Conservation (phyloP, 2,888 invertebrate species). For the Biston betularia region DNA sequence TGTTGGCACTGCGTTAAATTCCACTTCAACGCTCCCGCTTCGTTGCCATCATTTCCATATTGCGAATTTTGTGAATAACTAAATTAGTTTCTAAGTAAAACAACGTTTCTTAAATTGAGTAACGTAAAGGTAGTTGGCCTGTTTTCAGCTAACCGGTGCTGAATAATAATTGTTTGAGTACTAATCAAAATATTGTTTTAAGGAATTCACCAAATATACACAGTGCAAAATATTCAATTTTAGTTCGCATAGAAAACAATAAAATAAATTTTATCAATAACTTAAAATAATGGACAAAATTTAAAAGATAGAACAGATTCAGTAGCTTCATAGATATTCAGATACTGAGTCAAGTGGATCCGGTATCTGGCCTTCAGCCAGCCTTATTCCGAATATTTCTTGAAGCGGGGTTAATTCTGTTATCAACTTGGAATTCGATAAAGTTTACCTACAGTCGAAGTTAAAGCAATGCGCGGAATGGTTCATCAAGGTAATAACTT, state of each 20-base stretch:
- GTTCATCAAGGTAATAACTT: conserved; percentile 42
- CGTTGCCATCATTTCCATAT: conserved; percentile 39
- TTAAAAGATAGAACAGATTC: conserved; percentile 39
- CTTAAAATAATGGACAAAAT: conserved; percentile 34
- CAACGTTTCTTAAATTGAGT: conserved; percentile 19
- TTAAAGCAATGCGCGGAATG: conserved; percentile 37
- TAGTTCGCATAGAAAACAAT: too few relatives aligned
- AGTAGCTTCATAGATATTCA: conserved; percentile 39
- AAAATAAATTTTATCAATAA: neutral
- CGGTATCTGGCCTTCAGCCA: conserved; percentile 49
- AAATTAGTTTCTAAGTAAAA: conserved; percentile 34
- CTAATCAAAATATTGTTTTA: neutral
- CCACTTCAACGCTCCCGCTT: conserved; percentile 39
- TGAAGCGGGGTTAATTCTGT: conserved; percentile 38
- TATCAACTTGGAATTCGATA: conserved; percentile 46
- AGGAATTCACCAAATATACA: neutral
- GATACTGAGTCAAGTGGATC: conserved; percentile 36
- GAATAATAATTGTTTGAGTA: conserved; percentile 1
- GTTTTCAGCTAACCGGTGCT: neutral
- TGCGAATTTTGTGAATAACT: conserved; percentile 35
- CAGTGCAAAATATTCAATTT: too few relatives aligned
- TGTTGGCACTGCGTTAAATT: conserved; percentile 48
- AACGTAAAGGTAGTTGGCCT: neutral
- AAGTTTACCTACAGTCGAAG: conserved; percentile 42
- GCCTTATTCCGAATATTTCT: conserved; percentile 40